phyloP scores from a whole-genome alignment of 2,797 vertebrate species.

The Schizopygopsis pylzovi region DNA sequence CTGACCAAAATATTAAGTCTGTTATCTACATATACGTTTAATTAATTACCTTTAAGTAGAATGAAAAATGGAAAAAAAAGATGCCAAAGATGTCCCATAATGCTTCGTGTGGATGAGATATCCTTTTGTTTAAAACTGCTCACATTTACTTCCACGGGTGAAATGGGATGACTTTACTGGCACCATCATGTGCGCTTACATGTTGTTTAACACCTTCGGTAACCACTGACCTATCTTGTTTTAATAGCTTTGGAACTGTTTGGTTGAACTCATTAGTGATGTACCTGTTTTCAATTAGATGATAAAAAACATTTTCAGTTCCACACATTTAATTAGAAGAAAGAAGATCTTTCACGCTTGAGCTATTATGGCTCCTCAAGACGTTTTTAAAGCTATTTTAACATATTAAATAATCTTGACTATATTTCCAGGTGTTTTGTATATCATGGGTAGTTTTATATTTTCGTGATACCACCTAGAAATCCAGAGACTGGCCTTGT shows the following conservation, averaged over 20 bases:
- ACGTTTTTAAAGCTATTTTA: not conserved
- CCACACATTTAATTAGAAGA: slow-evolving; percentile 60
- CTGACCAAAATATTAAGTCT: not conserved
- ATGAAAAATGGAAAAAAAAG: slow-evolving; percentile 63
- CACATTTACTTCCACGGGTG: not conserved
- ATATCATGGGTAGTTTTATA: not conserved
- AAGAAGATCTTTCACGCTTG: not conserved
- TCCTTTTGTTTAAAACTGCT: not conserved
- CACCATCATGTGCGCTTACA: not conserved
- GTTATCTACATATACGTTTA: not conserved
- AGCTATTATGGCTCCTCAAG: not conserved
- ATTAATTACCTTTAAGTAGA: slow-evolving; percentile 75
- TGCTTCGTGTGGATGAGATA: slow-evolving; percentile 23
- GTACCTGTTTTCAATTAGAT: slow-evolving; percentile 55
- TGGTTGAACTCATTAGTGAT: slow-evolving; percentile 39
- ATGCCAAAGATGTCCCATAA: slow-evolving; percentile 62
- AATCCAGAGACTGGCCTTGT: not conserved
- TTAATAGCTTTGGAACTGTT: slow-evolving; percentile 53
- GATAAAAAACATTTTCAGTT: slow-evolving; percentile 9
- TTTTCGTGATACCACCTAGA: not conserved
- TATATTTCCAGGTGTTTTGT: not conserved
- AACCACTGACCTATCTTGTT: slow-evolving; percentile 69
- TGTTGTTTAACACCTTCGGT: slow-evolving; percentile 73
- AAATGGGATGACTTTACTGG: not conserved
- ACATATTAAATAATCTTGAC: not conserved